These are phyloP conservation scores for Serilophus lunatus DNA, from an alignment of 2,113 vertebrate species.

Conservation along the genomic window DNA sequence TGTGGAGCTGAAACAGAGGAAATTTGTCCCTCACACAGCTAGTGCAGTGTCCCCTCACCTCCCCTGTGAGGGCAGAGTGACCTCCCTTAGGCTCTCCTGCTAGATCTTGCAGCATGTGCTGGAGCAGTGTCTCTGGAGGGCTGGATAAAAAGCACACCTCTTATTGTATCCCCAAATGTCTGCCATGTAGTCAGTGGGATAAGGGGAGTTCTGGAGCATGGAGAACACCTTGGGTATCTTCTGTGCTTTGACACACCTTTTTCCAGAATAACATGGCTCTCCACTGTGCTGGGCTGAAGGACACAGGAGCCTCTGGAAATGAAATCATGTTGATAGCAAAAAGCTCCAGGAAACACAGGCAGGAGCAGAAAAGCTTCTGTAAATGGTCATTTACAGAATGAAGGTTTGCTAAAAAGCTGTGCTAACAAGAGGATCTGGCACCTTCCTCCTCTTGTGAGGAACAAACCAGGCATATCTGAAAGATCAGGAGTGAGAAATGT, in stretches of 20 bases:
- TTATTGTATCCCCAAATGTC: neutral
- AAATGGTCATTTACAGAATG: neutral
- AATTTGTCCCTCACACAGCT: neutral
- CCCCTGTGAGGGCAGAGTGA: neutral
- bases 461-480: neutral
- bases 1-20: neutral
- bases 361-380: neutral
- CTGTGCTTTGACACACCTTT: neutral
- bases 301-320: neutral
- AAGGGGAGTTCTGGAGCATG: neutral
- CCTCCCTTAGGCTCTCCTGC: neutral
- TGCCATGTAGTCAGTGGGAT: rapidly evolving
- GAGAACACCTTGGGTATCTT: neutral
- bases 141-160: neutral
- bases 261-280: neutral
- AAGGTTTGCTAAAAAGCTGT: neutral
- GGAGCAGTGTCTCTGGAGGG: neutral
- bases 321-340: neutral
- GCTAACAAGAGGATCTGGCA: neutral
- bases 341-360: neutral
- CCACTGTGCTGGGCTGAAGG: neutral
- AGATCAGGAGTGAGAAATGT: neutral
- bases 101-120: rapidly evolving
- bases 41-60: neutral
- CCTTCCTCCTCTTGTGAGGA: neutral